Conservation (phyloP, 2,888 invertebrate genomes). For the Bembecia ichneumoniformis region DNA sequence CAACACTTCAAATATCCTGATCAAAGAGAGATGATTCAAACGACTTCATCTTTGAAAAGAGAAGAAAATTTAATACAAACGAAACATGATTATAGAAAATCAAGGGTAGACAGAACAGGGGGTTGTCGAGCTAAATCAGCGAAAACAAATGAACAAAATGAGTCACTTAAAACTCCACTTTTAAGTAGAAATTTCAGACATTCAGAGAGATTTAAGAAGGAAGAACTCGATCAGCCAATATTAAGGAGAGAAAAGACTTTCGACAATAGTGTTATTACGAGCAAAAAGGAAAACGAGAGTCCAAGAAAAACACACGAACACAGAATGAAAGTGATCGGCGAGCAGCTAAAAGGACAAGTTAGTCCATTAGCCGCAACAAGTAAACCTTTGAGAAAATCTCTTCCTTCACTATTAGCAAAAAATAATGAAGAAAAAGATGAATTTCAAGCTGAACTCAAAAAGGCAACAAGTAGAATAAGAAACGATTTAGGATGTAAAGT, state of each 20-base stretch:
- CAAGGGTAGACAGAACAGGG: slow-evolving; percentile 60
- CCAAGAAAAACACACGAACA: slow-evolving; percentile 43
- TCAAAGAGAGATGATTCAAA: slow-evolving; percentile 54
- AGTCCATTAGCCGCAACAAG: slow-evolving; percentile 42
- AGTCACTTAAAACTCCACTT: slow-evolving; percentile 63
- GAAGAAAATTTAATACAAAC: slow-evolving; percentile 65
- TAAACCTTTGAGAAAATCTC: slow-evolving; percentile 66
- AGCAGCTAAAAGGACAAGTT: slow-evolving; percentile 41
- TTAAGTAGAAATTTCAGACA: slow-evolving; percentile 61
- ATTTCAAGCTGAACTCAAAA: slow-evolving; percentile 67
- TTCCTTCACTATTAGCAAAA: slow-evolving; percentile 64
- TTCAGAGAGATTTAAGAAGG: slow-evolving; percentile 62
- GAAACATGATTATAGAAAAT: slow-evolving; percentile 61
- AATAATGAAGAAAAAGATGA: slow-evolving; percentile 70
- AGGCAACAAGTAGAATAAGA: slow-evolving; percentile 67
- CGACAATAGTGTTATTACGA: slow-evolving; percentile 52
- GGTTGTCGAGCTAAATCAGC: slow-evolving; percentile 63
- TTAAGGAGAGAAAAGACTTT: slow-evolving; percentile 67
- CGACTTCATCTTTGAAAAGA: slow-evolving; percentile 50
- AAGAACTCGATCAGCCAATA: slow-evolving; percentile 42
- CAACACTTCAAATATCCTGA: slow-evolving; percentile 58
- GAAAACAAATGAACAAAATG: slow-evolving; percentile 51
- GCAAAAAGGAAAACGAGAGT: slow-evolving; percentile 45
- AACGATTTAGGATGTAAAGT: slow-evolving; percentile 59
- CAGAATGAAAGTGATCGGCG: slow-evolving; percentile 44